phyloP scores from a whole-genome alignment of 2,797 vertebrate species.

The Gymnopithys bicolor region DNA sequence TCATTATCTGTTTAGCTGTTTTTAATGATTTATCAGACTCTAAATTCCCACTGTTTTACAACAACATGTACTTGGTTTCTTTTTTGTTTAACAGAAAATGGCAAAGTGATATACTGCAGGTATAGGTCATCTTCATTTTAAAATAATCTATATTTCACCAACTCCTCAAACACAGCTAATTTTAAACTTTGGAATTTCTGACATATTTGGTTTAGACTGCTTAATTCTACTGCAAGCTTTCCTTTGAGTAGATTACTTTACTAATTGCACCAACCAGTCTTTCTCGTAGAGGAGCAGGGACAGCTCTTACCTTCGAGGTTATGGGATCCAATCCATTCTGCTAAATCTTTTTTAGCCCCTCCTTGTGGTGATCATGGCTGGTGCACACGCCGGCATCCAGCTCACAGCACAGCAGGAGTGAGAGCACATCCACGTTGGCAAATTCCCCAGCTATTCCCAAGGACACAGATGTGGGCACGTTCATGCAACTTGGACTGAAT shows the following conservation, averaged over 20 bases:
- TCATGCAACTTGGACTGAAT: neutral
- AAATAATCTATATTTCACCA: conserved; percentile 58
- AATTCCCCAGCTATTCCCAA: neutral
- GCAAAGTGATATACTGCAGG: conserved; percentile 22
- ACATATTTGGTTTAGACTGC: neutral
- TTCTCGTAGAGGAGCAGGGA: neutral
- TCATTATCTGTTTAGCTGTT: neutral
- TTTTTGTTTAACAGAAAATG: conserved; percentile 38
- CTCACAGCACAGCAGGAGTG: neutral
- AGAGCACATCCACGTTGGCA: neutral
- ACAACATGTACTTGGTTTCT: neutral
- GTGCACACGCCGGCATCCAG: neutral
- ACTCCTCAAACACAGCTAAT: conserved; percentile 51
- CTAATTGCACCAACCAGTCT: neutral
- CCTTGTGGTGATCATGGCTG: neutral
- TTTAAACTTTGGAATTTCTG: conserved; percentile 46
- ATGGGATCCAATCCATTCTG: neutral
- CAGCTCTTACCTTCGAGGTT: neutral
- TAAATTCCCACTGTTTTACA: neutral
- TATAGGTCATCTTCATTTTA: conserved; percentile 54
- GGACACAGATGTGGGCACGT: neutral
- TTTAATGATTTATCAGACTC: neutral
- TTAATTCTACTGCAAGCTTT: conserved; percentile 17
- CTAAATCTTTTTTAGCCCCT: neutral
- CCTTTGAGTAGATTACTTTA: neutral